Evolutionary conservation across 2,797 vertebrate genomes (phyloP).

Genomic region (Argentina silus): DNA sequence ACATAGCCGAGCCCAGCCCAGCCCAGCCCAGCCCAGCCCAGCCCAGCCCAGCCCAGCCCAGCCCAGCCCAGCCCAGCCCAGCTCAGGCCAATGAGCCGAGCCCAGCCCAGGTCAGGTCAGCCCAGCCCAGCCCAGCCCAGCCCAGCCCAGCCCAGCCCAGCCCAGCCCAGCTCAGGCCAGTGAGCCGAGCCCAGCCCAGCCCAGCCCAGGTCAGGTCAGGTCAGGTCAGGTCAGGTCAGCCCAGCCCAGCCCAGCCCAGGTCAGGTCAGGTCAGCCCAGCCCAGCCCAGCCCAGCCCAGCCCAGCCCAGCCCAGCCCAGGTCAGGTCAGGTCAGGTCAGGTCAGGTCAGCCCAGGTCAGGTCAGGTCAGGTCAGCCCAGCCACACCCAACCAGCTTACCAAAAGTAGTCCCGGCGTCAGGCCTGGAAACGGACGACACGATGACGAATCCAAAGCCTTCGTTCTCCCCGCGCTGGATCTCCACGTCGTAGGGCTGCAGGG

Average conservation of each 20-base stretch:
- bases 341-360: too few species aligned
- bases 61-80: not conserved
- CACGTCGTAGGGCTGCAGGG: slow-evolving; percentile 93
- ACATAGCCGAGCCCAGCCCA: too few species aligned
- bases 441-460: slow-evolving; percentile 97
- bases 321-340: not conserved
- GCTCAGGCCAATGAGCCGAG: not conserved
- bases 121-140: not conserved
- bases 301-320: not conserved
- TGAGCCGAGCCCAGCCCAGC: not conserved
- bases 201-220: not conserved
- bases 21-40: too few species aligned
- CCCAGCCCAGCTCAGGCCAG: not conserved
- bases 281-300: not conserved
- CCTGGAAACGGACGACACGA: slow-evolving; percentile 94
- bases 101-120: not conserved
- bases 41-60: not conserved
- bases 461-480: slow-evolving; percentile 94
- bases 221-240: not conserved
- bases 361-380: too few species aligned
- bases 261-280: not conserved
- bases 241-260: not conserved
- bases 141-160: not conserved
- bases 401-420: slow-evolving; percentile 95
- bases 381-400: slow-evolving; percentile 76